Evolutionary conservation across 2,113 vertebrate species (phyloP), one percentile per base, ranked within the genome.

Genomic region (Ammodramus savannarum): DNA sequence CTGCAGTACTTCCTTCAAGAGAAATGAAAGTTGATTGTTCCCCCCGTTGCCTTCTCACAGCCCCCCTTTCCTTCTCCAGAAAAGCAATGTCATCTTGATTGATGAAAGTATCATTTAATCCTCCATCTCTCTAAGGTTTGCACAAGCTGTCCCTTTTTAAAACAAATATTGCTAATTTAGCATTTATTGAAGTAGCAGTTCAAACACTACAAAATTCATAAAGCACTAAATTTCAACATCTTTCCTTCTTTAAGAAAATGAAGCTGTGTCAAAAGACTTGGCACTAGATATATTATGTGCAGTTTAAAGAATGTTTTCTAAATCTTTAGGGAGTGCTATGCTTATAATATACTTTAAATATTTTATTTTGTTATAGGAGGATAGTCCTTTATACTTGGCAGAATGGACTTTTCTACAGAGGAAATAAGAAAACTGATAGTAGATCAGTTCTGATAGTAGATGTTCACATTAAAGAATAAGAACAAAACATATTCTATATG

Each of bases 141-240:
- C n/a, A 59, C 34, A 76, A 87, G 23, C 32, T 89, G 62, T 78
- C 19, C 57, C 4, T 52, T 92, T 94, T 82, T 58, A 44, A 90
- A 95, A 82, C 13, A 89, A 90, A 84, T 95, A 82, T 54, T 74
- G 11, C n/a, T 85, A 91, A 89, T 91, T 82, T 75, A 78, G 13
- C 65, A 68, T 79, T 87, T 93, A 71, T 63, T 78, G 25, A 81
- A 90, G n/a, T 22, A 86, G 44, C 29, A 65, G 54, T 69, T 91
- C 39, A 91, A 95, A 85, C 44, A 44, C 69, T 73, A 89, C 39
- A 62, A 89, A 95, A 95, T 87, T 85, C 66, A 79, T 76, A 73
- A 89, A 65, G 41, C 29, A 39, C 23, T 85, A 54, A 85, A 79
- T 75, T 85, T 54, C 51, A 92, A 68, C 19, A 73, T 79, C 71